Conservation (phyloP, 2,797 vertebrate genomes). For the Coccyzus lansbergi region DNA sequence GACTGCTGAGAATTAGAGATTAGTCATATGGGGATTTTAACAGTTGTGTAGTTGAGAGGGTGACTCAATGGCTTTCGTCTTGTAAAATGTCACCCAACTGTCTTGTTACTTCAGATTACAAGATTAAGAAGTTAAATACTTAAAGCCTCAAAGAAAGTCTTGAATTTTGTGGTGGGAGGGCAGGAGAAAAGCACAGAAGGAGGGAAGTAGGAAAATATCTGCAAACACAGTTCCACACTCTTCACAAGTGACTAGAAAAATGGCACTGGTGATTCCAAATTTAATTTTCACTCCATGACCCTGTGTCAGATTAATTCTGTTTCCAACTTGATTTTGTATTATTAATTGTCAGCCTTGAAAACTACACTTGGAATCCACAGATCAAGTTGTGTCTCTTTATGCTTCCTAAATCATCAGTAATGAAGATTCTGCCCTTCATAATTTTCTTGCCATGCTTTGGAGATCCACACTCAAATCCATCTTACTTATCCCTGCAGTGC, state of each 20-base stretch:
- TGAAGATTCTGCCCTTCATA: conserved; percentile 36
- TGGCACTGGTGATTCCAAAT: conserved; percentile 20
- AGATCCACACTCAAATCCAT: conserved; percentile 22
- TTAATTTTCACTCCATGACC: conserved; percentile 67
- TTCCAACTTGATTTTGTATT: conserved; percentile 45
- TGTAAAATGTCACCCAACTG: conserved; percentile 71
- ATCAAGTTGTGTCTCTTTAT: conserved; percentile 17
- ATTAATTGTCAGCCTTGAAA: conserved; percentile 59
- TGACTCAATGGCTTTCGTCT: conserved; percentile 67
- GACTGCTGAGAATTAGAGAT: conserved; percentile 68
- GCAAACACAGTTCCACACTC: not conserved
- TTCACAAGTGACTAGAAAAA: conserved; percentile 52
- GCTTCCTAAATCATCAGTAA: conserved; percentile 41
- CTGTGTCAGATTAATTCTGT: conserved; percentile 45
- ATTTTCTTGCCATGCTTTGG: conserved; percentile 18
- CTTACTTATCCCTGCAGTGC: not conserved
- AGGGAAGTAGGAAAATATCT: conserved; percentile 5
- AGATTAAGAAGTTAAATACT: conserved; percentile 52
- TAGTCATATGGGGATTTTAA: conserved; percentile 72
- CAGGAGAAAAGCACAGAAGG: not conserved
- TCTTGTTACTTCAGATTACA: conserved; percentile 67
- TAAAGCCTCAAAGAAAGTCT: conserved; percentile 17
- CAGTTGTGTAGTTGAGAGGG: conserved; percentile 56
- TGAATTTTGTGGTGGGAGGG: not conserved
- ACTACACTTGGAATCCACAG: conserved; percentile 44